These are phyloP conservation scores for Sycon ciliatum DNA, from an alignment of 37 sponge, comb jelly and placozoan species.

Conservation along the genomic window DNA sequence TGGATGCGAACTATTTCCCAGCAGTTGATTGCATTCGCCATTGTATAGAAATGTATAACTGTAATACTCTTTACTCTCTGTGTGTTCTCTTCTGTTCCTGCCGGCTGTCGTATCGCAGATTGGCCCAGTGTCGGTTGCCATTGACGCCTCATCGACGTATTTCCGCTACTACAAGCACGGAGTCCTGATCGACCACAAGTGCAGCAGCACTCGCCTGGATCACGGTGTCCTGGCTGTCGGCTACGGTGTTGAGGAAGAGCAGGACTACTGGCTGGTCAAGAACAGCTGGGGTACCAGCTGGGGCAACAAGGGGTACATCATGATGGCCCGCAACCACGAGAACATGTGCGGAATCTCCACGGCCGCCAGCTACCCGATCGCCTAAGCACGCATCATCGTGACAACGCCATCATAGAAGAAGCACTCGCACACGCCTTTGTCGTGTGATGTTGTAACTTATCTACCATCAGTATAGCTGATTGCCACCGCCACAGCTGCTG, in stretches of 20 bases:
- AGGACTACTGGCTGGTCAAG: slow-evolving; percentile 77
- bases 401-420: no score
- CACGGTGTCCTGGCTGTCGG: slow-evolving; percentile 88
- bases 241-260: slow-evolving; percentile 40
- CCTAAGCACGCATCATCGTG: slow-evolving; percentile 28
- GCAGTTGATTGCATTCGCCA: no score
- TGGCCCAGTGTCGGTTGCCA: slow-evolving; percentile 58
- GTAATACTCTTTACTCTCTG: no score
- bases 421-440: no score
- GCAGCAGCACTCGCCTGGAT: slow-evolving; percentile 66
- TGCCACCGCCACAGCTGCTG: no score
- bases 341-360: slow-evolving; percentile 85
- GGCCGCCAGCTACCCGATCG: slow-evolving; percentile 70
- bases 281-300: slow-evolving; percentile 82
- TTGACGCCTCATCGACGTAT: slow-evolving; percentile 60
- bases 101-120: slow-evolving; percentile 19
- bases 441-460: no score
- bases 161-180: slow-evolving; percentile 84
- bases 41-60: no score
- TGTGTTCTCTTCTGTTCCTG: no score
- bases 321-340: slow-evolving; percentile 48
- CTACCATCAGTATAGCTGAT: no score
- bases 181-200: slow-evolving; percentile 57
- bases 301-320: slow-evolving; percentile 75
- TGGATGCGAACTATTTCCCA: no score